Conservation (phyloP, 2,113 vertebrate genomes). For the Guaruba guarouba region DNA sequence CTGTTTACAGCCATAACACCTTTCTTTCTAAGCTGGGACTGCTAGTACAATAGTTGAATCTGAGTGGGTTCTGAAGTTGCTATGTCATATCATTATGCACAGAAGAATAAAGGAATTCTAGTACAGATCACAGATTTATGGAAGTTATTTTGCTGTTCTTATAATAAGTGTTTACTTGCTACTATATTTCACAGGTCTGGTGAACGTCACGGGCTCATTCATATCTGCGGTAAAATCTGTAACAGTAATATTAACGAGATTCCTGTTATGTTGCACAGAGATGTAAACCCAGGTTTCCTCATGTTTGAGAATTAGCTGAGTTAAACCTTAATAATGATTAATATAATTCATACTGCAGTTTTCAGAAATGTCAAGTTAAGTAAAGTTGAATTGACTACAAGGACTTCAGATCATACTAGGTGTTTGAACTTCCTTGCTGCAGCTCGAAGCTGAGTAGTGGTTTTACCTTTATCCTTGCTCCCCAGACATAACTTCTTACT, state of each 20-base stretch:
- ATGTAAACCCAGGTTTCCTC: background rate
- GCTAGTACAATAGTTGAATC: background rate
- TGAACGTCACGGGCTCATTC: background rate
- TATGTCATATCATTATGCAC: accelerated
- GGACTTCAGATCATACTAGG: background rate
- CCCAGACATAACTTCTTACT: background rate
- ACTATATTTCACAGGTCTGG: background rate
- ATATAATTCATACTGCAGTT: background rate
- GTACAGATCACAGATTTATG: background rate
- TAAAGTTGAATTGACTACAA: background rate
- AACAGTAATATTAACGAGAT: background rate
- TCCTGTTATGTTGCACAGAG: background rate
- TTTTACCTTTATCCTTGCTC: background rate
- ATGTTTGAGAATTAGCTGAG: background rate
- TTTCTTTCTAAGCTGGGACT: background rate
- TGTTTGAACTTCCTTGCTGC: background rate
- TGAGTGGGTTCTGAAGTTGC: background rate
- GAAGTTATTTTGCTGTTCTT: background rate
- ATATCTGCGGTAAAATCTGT: background rate
- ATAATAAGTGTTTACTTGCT: background rate
- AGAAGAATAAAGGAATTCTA: background rate
- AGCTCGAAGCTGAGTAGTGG: background rate
- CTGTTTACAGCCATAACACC: background rate
- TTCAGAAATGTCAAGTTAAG: background rate
- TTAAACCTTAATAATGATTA: background rate